Evolutionary conservation across 2,797 vertebrate genomes (phyloP).

Genomic region (Periparus ater): DNA sequence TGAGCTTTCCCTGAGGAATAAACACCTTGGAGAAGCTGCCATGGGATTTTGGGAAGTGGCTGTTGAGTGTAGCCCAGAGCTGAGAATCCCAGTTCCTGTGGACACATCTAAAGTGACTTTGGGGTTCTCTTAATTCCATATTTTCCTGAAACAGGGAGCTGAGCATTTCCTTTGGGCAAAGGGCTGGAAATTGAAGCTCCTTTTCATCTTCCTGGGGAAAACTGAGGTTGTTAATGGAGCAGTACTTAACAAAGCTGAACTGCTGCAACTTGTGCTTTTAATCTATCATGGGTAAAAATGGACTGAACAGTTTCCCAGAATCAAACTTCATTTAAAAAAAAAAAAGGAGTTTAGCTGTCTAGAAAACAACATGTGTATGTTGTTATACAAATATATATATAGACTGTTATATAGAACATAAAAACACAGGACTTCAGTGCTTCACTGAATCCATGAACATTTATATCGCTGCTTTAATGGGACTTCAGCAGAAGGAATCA

Average conservation of each 20-base stretch:
- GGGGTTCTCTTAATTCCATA: neutral
- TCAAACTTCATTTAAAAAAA: neutral
- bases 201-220: conserved; percentile 27
- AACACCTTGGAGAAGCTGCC: neutral
- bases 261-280: neutral
- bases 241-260: neutral
- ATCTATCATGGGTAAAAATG: neutral
- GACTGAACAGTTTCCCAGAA: neutral
- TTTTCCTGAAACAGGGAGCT: neutral
- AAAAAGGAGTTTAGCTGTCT: neutral
- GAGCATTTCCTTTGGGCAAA: neutral
- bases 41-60: neutral
- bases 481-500: neutral
- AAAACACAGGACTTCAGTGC: neutral
- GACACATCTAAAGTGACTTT: neutral
- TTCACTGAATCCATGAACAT: neutral
- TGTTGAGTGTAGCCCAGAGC: neutral
- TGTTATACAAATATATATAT: neutral
- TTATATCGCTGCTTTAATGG: neutral
- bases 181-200: neutral
- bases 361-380: neutral
- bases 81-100: neutral
- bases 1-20: neutral
- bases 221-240: neutral
- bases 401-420: neutral